phyloP scores from a whole-genome alignment of 2,113 vertebrate genomes.

The Egretta garzetta region DNA sequence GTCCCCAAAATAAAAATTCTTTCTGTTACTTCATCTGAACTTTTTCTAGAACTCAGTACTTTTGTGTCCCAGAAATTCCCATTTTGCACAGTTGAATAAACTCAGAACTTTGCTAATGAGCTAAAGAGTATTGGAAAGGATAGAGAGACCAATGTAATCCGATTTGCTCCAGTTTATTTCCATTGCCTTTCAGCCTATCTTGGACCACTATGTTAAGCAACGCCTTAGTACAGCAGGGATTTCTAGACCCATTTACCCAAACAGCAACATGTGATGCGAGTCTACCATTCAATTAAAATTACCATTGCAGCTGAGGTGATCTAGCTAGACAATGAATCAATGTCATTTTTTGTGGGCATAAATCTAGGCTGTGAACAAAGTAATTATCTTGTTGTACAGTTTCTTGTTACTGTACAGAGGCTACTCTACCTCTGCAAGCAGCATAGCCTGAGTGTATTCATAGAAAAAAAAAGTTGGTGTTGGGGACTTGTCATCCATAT shows the following conservation, averaged over 20 bases:
- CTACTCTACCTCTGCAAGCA: neutral
- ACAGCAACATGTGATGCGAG: neutral
- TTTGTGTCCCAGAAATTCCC: neutral
- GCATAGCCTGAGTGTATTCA: neutral
- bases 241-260: neutral
- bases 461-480: neutral
- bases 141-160: neutral
- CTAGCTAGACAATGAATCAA: neutral
- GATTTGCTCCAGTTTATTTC: neutral
- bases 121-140: neutral
- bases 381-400: neutral
- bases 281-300: neutral
- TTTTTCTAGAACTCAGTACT: neutral
- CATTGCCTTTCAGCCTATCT: neutral
- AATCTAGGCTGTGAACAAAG: neutral
- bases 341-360: neutral
- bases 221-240: neutral
- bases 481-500: neutral
- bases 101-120: neutral
- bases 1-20: neutral
- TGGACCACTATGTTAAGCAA: neutral
- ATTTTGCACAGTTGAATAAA: neutral
- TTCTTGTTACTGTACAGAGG: neutral
- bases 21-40: neutral
- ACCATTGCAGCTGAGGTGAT: neutral